phyloP scores from a whole-genome alignment of 2,888 invertebrate species.

The Hypena proboscidalis region DNA sequence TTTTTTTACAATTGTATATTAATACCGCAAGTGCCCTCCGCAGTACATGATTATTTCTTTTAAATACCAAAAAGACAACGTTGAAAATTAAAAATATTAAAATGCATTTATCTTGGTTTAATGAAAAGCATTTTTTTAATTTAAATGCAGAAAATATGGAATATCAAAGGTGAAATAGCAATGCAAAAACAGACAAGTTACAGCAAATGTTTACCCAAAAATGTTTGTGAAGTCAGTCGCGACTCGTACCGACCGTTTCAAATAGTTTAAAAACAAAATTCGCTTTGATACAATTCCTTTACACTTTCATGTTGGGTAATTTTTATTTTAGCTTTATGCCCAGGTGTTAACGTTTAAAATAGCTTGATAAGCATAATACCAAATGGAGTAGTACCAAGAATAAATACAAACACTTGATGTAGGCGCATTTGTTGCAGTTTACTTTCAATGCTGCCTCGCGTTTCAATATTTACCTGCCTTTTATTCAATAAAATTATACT shows the following conservation, averaged over 20 bases:
- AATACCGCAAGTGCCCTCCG: not conserved
- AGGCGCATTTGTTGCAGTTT: conserved; percentile 35
- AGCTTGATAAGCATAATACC: conserved; percentile 10
- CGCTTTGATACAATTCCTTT: conserved; percentile 30
- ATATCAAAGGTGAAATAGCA: conserved; percentile 16
- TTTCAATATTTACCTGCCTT: conserved; percentile 22
- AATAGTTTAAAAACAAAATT: conserved; percentile 39
- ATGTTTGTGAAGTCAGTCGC: conserved; percentile 21
- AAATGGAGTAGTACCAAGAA: conserved; percentile 38
- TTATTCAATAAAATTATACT: not conserved
- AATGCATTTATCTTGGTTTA: conserved; percentile 4
- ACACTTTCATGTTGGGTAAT: conserved; percentile 12
- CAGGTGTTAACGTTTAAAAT: conserved; percentile 17
- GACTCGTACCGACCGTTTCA: conserved; percentile 19
- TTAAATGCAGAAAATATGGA: conserved; percentile 30
- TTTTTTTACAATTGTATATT: conserved; percentile 14
- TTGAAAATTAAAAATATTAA: not conserved
- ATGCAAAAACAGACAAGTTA: conserved; percentile 22
- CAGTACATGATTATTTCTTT: not conserved
- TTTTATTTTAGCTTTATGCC: conserved; percentile 11
- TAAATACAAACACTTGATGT: conserved; percentile 33
- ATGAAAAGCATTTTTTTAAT: conserved; percentile 14
- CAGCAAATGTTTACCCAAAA: conserved; percentile 26
- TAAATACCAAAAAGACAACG: not conserved
- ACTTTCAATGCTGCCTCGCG: conserved; percentile 30